Percentiles rank a stretch among this genome's conserved stretches.
phyloP scores from a whole-genome alignment of 2,797 vertebrate species.

The Enoplosus armatus region DNA sequence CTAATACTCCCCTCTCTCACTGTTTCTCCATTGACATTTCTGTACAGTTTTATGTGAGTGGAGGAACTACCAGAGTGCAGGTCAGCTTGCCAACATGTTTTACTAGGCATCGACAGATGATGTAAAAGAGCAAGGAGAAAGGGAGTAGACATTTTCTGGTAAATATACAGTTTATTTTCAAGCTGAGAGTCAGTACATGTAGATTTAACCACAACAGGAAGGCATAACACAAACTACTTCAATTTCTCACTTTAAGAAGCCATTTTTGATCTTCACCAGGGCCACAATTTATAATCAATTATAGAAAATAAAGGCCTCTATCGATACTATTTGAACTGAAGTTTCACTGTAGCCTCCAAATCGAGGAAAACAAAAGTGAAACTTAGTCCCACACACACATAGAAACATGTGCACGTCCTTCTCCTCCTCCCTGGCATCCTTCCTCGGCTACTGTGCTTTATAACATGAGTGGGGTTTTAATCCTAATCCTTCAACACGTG shows the following conservation, averaged over 20 bases:
- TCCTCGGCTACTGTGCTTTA: conserved; percentile 46
- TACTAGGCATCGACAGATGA: conserved; percentile 14
- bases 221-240: neutral
- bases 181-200: neutral
- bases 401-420: neutral
- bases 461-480: conserved; percentile 72
- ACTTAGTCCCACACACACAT: neutral
- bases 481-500: conserved; percentile 78
- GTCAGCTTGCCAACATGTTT: conserved; percentile 14
- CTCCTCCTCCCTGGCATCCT: conserved; percentile 24
- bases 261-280: neutral
- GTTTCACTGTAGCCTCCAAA: neutral
- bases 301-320: neutral
- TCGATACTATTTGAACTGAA: neutral
- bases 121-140: neutral
- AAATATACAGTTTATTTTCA: neutral
- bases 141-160: neutral
- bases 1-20: neutral
- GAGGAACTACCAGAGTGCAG: conserved; percentile 25
- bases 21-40: conserved; percentile 4
- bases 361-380: neutral
- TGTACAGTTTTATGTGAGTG: conserved; percentile 21
- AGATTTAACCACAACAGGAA: neutral
- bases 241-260: neutral
- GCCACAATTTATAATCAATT: neutral